Conservation (phyloP, 2,797 vertebrate species). For the Pseudochirops corinnae region DNA sequence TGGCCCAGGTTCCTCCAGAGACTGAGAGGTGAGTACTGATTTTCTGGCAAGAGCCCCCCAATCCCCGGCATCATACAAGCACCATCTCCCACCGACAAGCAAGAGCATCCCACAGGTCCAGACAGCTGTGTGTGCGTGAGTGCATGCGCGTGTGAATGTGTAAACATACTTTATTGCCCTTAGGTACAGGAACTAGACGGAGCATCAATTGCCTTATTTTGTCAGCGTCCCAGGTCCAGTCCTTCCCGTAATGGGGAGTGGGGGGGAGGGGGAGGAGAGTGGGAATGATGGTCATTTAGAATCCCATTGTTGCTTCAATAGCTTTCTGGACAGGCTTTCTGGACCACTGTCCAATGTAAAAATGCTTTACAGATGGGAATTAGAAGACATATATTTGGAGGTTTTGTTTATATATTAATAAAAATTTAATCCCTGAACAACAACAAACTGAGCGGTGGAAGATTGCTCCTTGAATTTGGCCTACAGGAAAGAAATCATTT, state of each 20-base stretch:
- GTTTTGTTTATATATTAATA: background rate
- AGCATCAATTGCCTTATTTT: background rate
- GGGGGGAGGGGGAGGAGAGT: too few relatives aligned
- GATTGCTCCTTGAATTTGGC: background rate
- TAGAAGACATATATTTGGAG: background rate
- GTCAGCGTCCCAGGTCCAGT: background rate
- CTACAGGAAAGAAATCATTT: background rate
- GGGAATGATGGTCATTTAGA: background rate
- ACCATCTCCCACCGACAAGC: background rate
- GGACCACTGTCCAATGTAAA: background rate
- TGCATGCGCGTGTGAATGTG: background rate
- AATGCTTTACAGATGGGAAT: background rate
- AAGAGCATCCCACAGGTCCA: background rate
- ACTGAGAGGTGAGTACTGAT: conserved; percentile 9
- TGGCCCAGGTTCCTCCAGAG: background rate
- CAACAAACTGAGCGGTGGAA: background rate
- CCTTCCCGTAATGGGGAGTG: background rate
- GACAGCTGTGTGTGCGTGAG: background rate
- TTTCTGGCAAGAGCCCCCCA: background rate
- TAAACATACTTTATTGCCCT: background rate
- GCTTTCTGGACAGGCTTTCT: background rate
- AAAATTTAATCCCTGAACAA: background rate
- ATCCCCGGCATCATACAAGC: background rate
- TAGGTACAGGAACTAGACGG: background rate
- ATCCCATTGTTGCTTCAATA: background rate